Conservation (phyloP, 2,888 invertebrate species). For the Chouioia cunea region DNA sequence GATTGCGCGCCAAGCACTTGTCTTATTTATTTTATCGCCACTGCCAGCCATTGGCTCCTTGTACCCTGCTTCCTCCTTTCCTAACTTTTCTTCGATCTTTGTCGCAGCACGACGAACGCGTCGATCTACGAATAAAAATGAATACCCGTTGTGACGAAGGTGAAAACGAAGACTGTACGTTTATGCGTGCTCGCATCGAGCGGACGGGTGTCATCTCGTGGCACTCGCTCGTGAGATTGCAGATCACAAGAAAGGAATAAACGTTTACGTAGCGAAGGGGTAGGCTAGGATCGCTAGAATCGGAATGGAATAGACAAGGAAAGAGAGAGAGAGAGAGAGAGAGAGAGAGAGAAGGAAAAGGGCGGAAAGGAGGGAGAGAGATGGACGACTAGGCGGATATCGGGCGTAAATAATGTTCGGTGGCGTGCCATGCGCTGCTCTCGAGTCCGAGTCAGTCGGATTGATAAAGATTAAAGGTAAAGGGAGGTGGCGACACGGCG, state of each 20-base stretch:
- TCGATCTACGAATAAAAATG: no score
- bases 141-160: no score
- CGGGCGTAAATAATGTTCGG: constrained; percentile 65
- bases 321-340: neutral
- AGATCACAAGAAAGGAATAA: constrained; percentile 12
- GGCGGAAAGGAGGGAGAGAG: constrained; percentile 6
- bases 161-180: no score
- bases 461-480: constrained; percentile 68
- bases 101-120: no score
- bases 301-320: neutral
- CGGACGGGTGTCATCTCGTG: neutral
- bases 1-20: constrained; percentile 1
- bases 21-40: constrained; percentile 7
- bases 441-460: constrained; percentile 51
- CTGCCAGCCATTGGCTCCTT: no score
- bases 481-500: constrained; percentile 50
- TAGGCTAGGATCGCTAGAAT: neutral
- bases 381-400: constrained; percentile 56
- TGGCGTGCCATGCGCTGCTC: constrained; percentile 59
- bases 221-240: neutral
- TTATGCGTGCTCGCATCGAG: no score
- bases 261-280: constrained; percentile 3
- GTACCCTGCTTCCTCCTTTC: no score
- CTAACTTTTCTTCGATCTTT: no score
- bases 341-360: constrained; percentile 17